Evolutionary conservation across 2,888 invertebrate species (phyloP), one percentile per base, ranked within the genome.

Genomic region (Phengaris arion): DNA sequence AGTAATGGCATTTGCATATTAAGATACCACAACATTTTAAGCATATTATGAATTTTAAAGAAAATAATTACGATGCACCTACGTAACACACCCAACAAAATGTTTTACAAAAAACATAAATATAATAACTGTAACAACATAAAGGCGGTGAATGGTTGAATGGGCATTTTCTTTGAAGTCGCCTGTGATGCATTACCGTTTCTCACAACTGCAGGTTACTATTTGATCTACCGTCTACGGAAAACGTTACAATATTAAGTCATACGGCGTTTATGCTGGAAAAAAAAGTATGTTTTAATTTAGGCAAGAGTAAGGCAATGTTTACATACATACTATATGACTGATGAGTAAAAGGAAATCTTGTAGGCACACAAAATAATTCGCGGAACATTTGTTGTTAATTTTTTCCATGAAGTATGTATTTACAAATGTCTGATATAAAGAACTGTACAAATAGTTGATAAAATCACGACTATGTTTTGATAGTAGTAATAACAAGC

Each of bases 101-200:
- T 6, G 46, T n/a, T 68, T 68, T 69, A 46, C n/a, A 69, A 48
- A 69, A 22, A 69, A 48, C 0, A 9, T 54, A n/a, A n/a, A n/a
- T n/a, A n/a, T n/a, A n/a, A n/a, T n/a, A n/a, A n/a, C n/a, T n/a
- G 52, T 72, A 54, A 54, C 22, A 54, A 70, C 51, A 75, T 73
- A 55, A 68, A 68, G 69, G 72, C 74, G 35, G 55, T 48, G 59
- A 75, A 69, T 75, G 88, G 89, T 86, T 87, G 87, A 89, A 83
- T 85, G 86, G 82, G 81, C 85, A 83, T 81, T 80, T 82, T 83
- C 89, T 91, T 92, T 91, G 91, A 92, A 88, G 88, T 89, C 82
- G 81, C 83, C 84, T 83, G 80, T 89, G 86, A 88, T 87, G 87
- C 87, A 88, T 85, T 85, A 86, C 85, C 85, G 85, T 84, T 85